A percentile compares a stretch with the other conserved stretches of the same genome.
Conservation (phyloP, 2,113 vertebrate species). For the Phoenicopterus ruber region DNA sequence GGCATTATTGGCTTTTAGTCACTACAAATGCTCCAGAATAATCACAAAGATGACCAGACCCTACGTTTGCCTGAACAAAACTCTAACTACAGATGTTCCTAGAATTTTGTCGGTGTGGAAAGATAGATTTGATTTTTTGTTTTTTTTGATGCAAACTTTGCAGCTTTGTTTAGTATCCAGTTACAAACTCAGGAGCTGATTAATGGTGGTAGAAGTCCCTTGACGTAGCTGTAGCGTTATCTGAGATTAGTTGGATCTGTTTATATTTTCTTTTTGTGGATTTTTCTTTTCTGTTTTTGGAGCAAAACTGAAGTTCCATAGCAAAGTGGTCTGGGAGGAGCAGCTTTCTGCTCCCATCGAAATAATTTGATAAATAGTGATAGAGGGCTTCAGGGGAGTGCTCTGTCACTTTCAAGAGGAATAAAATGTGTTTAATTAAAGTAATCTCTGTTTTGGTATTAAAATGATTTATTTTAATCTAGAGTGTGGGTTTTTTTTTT, state of each 20-base stretch:
- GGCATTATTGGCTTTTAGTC: background rate
- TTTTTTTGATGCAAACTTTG: background rate
- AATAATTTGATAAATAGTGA: slow-evolving; percentile 59
- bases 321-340: background rate
- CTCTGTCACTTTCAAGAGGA: slow-evolving; percentile 53
- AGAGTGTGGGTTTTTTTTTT: background rate
- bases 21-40: background rate
- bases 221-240: background rate
- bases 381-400: slow-evolving; percentile 32
- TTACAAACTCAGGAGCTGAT: background rate
- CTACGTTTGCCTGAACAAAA: background rate
- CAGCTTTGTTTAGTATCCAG: background rate
- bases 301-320: background rate
- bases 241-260: background rate
- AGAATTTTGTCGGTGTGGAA: background rate
- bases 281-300: background rate
- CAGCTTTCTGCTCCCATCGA: background rate
- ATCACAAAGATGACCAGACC: background rate
- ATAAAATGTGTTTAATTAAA: slow-evolving; percentile 73
- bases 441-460: slow-evolving; percentile 62
- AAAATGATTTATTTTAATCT: slow-evolving; percentile 65
- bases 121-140: background rate
- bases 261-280: background rate
- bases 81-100: background rate
- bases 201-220: background rate